Base-by-base conservation (phyloP, 2,797 vertebrate genomes). In the Bradypodion ventrale region DNA sequence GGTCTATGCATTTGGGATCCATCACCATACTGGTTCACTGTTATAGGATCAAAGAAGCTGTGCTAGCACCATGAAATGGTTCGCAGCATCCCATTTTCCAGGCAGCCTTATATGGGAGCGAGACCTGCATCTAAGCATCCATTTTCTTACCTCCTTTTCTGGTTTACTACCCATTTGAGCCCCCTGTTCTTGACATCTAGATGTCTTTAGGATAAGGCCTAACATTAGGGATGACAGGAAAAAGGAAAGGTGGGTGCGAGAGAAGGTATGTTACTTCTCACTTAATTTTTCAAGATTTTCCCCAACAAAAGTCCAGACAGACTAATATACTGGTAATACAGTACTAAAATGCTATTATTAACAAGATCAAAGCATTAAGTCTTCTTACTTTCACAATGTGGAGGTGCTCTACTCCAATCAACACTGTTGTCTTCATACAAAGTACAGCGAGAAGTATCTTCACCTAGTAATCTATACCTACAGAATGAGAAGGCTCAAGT, bases 341-440 rank as follows among this genome's bases (percentile, higher is more conserved):
- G 42, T 68, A n/a, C 49, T 29, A 23, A 49, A 79, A 21, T 42
- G 46, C 1, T 21, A 62, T 49, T 25, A 5, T 35, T 52, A 63
- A 40, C 9, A 40, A 52, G 37, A 4, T 27, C 42, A 77, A 77
- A 76, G 23, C 13, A 75, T 75, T 21, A n/a, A 6, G 66, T 59
- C 21, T 69, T 80, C 83, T 84, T 84, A 84, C 83, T 7, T 32
- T 84, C 1, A 3, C 83, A 84, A 32, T 0, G 0, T 40, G 83
- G 83, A 52, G 32, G 7, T 0, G 10, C 27, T 65, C 0, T n/a
- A 52, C 32, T 2, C 83, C 83, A 84, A 6, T 5, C 60, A 65
- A 84, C 76, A 1, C 0, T 2, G 23, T 0, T 2, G 19, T 23
- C 13, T 0, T 0, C 1, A 5, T 0, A 3, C 59, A 84, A 10